phyloP scores from a whole-genome alignment of 2,113 vertebrate genomes.

The Myrmecobius fasciatus region DNA sequence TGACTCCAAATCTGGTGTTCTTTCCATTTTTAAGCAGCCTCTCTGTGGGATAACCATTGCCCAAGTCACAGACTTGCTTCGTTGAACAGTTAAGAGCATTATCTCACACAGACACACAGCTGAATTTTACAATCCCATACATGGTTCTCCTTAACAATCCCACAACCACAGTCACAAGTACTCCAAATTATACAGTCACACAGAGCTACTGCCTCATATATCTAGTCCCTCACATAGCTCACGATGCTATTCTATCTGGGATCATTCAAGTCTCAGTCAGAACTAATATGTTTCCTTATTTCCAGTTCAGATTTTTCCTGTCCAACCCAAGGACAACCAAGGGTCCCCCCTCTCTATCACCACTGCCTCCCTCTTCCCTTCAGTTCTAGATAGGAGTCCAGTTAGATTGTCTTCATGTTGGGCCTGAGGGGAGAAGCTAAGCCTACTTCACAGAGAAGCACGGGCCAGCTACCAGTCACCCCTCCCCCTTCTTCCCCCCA shows the following conservation, averaged over 20 bases:
- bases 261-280: neutral
- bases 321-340: neutral
- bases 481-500: neutral
- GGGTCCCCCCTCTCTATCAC: too few relatives aligned
- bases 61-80: neutral
- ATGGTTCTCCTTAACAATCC: neutral
- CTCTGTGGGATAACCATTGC: neutral
- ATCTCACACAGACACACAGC: neutral
- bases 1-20: neutral
- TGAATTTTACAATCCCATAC: neutral
- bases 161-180: neutral
- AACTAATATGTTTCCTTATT: neutral
- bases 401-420: slow-evolving; percentile 1
- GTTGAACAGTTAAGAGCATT: neutral
- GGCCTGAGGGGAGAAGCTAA: neutral
- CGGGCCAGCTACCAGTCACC: neutral
- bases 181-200: neutral
- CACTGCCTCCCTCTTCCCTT: neutral
- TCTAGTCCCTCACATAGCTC: neutral
- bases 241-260: neutral
- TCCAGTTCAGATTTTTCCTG: neutral
- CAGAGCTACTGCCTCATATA: neutral
- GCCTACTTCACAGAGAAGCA: neutral
- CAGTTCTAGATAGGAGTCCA: neutral
- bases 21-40: neutral